Evolutionary conservation across 2,888 invertebrate genomes (phyloP), one percentile per base, ranked within the genome.

Genomic region (Drosophila monieri): DNA sequence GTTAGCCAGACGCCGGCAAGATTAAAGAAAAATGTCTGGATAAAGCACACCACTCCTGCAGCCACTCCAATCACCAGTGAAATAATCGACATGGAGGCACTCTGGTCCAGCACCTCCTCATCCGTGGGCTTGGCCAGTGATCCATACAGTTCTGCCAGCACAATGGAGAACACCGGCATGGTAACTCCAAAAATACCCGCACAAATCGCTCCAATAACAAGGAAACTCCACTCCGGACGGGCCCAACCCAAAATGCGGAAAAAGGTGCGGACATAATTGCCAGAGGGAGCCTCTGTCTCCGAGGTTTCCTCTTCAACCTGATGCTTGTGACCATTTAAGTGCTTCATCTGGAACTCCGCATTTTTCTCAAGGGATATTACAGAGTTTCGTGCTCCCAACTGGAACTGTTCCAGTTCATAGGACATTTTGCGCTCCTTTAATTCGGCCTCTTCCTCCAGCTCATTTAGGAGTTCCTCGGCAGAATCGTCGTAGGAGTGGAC

Each of bases 1-100:
- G 96, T 96, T 49, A 97, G 92, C 52, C 94, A 93, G 43, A 96
- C 95, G 2, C 97, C 96, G 3, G 96, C 94, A 43, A 95, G 89
- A 51, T 95, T 95, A 89, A 96, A 96, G 89, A 95, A 93, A 88
- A 93, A 95, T 73, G 95, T 94, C 90, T 95, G 95, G 35, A 94
- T 90, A 88, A 95, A 95, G 15, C 94, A 94, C 1, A 94, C 93
- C 1, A 94, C 71, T 0, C 94, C 95, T 0, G 94, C 94, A 30
- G 93, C 84, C 0, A 95, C 73, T 0, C 95, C 95, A 39, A 95
- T 93, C 3, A 92, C 77, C 0, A 95, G 89, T 89, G 95, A 95
- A 14, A 94, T 88, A 0, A 95, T 84, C 0, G 94, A 93, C 69
- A 94, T 95, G 25, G 92, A 80, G 8, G 93, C 92, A 0, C 94